These are phyloP conservation scores for Galeruca laticollis DNA, from an alignment of 2,888 invertebrate species.

Conservation along the genomic window DNA sequence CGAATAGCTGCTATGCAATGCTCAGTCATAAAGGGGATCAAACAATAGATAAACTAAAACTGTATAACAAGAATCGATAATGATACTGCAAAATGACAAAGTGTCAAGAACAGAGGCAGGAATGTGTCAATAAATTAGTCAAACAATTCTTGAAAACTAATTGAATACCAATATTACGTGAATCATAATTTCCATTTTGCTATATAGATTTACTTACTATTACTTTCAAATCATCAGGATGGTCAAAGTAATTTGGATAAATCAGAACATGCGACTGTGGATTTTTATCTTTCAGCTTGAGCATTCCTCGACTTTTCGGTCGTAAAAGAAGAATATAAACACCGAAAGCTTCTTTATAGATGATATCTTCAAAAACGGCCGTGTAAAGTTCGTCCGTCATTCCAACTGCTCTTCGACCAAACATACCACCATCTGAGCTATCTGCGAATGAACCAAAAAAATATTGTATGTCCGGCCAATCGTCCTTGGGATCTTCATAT, in stretches of 20 bases:
- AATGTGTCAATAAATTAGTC: too few relatives aligned
- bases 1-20: too few relatives aligned
- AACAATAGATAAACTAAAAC: too few relatives aligned
- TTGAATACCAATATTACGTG: too few relatives aligned
- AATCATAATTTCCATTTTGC: too few relatives aligned
- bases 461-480: constrained; percentile 85
- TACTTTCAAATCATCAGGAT: constrained; percentile 78
- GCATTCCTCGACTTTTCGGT: constrained; percentile 78
- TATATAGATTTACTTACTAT: constrained; percentile 70
- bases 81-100: too few relatives aligned
- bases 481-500: constrained; percentile 74
- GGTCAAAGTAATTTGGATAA: constrained; percentile 86
- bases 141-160: too few relatives aligned
- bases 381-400: constrained; percentile 77
- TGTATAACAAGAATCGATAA: too few relatives aligned
- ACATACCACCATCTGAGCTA: constrained; percentile 82
- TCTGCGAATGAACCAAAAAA: constrained; percentile 80
- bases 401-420: constrained; percentile 78
- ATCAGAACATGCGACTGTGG: constrained; percentile 84
- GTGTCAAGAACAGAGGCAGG: too few relatives aligned
- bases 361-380: constrained; percentile 76
- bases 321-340: constrained; percentile 70
- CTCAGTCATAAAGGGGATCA: too few relatives aligned
- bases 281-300: constrained; percentile 76
- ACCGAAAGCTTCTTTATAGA: constrained; percentile 67